phyloP scores from a whole-genome alignment of 2,888 invertebrate species.

The Catocala nupta region DNA sequence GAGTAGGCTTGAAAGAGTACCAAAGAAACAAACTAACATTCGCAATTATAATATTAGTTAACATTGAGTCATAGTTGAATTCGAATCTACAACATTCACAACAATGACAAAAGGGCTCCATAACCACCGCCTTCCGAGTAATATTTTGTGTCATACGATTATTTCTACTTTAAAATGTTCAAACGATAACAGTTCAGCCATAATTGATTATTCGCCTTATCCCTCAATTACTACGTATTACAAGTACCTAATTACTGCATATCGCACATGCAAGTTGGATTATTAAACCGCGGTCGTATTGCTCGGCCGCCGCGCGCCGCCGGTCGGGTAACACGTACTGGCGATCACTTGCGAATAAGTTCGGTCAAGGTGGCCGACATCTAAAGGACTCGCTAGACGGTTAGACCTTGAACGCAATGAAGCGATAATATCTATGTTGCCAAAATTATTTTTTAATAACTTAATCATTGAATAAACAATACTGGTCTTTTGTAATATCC shows the following conservation, averaged over 20 bases:
- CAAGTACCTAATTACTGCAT: neutral
- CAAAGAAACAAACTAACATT: too few relatives aligned
- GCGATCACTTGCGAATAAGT: slow-evolving; percentile 4
- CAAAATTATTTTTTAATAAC: neutral
- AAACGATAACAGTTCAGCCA: neutral
- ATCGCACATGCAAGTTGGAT: slow-evolving; percentile 1
- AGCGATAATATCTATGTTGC: neutral
- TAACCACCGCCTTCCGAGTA: too few relatives aligned
- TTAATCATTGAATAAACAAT: neutral
- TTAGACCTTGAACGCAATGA: slow-evolving; percentile 3
- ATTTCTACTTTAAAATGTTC: neutral
- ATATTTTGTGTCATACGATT: too few relatives aligned
- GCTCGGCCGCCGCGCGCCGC: neutral
- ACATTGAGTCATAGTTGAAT: too few relatives aligned
- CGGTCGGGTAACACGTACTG: neutral
- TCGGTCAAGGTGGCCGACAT: slow-evolving; percentile 14
- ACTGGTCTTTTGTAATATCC: too few relatives aligned
- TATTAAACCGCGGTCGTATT: slow-evolving; percentile 5
- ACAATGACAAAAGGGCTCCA: too few relatives aligned
- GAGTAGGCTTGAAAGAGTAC: too few relatives aligned
- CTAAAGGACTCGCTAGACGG: neutral
- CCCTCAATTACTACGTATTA: neutral
- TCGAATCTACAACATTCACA: too few relatives aligned
- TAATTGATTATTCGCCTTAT: slow-evolving; percentile 2
- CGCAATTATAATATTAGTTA: too few relatives aligned